These are phyloP conservation scores for Eumerus sabulonum DNA, from an alignment of 2,888 invertebrate genomes.

Conservation along the genomic window DNA sequence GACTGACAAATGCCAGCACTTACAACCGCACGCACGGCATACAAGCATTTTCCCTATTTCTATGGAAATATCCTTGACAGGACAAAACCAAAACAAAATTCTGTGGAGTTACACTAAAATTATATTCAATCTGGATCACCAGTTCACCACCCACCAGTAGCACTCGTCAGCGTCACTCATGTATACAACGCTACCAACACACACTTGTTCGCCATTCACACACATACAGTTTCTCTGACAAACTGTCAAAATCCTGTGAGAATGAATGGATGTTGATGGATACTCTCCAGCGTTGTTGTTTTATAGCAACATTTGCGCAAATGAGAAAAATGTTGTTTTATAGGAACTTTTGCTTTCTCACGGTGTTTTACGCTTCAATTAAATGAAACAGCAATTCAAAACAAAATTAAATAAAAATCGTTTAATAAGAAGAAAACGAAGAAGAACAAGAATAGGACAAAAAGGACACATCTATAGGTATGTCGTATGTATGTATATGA, in stretches of 20 bases:
- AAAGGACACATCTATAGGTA: too few species aligned
- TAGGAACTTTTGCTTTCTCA: constrained; percentile 32
- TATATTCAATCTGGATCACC: not conserved
- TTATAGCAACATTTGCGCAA: constrained; percentile 62
- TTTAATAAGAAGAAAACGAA: constrained; percentile 10
- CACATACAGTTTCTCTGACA: not conserved
- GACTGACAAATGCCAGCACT: constrained; percentile 45
- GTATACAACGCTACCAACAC: not conserved
- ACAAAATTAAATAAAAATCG: constrained; percentile 10
- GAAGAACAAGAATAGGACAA: not conserved
- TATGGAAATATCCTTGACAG: constrained; percentile 68
- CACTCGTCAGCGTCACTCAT: not conserved
- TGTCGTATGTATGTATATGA: too few species aligned
- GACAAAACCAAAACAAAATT: constrained; percentile 49
- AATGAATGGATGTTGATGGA: not conserved
- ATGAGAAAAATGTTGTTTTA: constrained; percentile 39
- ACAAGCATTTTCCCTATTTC: constrained; percentile 49
- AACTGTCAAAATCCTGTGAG: constrained; percentile 39
- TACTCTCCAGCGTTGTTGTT: not conserved
- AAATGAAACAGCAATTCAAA: constrained; percentile 2
- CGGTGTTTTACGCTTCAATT: constrained; percentile 52
- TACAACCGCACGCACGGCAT: constrained; percentile 25
- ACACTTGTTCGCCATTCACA: constrained; percentile 1
- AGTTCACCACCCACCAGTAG: too few species aligned
- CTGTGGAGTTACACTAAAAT: not conserved